These are phyloP conservation scores for Drosophila ezoana DNA, from an alignment of 2,888 invertebrate species.

Conservation along the genomic window DNA sequence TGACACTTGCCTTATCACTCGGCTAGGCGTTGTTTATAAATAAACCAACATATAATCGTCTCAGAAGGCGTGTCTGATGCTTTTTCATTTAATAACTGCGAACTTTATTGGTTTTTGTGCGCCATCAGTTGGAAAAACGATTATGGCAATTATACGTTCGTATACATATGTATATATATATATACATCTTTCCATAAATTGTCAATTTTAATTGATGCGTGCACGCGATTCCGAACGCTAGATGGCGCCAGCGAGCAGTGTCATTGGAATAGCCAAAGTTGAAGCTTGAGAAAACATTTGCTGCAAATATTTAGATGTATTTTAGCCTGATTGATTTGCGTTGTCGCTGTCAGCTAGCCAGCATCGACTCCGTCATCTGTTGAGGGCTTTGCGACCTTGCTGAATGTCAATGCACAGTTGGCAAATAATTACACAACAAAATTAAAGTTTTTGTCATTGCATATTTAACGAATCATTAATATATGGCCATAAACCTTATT, in stretches of 20 bases:
- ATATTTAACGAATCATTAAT: slow-evolving; percentile 39
- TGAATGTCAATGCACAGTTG: slow-evolving; percentile 54
- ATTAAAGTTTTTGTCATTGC: slow-evolving; percentile 32
- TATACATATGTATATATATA: background rate
- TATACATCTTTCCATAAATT: slow-evolving; percentile 8
- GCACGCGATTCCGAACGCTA: slow-evolving; percentile 27
- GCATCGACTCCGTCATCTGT: slow-evolving; percentile 13
- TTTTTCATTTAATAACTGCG: background rate
- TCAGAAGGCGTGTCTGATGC: slow-evolving; percentile 59
- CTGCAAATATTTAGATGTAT: slow-evolving; percentile 46
- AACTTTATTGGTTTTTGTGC: slow-evolving; percentile 19
- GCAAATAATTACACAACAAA: slow-evolving; percentile 55
- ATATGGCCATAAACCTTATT: slow-evolving; percentile 14
- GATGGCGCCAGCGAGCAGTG: slow-evolving; percentile 29
- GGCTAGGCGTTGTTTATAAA: slow-evolving; percentile 38
- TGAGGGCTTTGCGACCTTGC: slow-evolving; percentile 50
- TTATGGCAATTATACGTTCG: slow-evolving; percentile 15
- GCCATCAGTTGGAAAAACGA: slow-evolving; percentile 25
- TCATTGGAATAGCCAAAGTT: slow-evolving; percentile 5
- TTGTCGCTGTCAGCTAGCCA: slow-evolving; percentile 16
- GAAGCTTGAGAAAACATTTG: slow-evolving; percentile 4
- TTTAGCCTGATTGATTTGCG: slow-evolving; percentile 44
- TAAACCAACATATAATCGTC: slow-evolving; percentile 42
- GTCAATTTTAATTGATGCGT: slow-evolving; percentile 13
- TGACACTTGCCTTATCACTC: slow-evolving; percentile 66